A percentile compares a stretch with the other conserved stretches of the same genome.
These are phyloP conservation scores for Labeo rohita DNA, from an alignment of 2,113 vertebrate species.

Conservation along the genomic window DNA sequence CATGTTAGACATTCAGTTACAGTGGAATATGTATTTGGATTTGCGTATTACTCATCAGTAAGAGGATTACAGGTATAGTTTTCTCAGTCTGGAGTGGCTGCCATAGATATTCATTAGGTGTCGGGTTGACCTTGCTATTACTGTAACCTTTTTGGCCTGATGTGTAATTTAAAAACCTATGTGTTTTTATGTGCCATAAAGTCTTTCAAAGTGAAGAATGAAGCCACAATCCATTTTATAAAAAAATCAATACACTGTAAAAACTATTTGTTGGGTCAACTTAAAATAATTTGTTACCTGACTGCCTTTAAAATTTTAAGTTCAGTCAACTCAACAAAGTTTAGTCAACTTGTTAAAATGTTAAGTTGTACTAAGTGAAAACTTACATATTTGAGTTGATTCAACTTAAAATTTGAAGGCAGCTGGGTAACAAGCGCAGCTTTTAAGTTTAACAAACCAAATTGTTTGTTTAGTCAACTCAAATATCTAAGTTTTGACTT, in stretches of 20 bases:
- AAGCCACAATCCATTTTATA: neutral
- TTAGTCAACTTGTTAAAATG: too few relatives aligned
- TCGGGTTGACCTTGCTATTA: neutral
- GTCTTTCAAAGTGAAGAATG: neutral
- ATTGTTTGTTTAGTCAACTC: too few relatives aligned
- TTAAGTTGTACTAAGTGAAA: too few relatives aligned
- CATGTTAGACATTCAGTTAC: constrained; percentile 44
- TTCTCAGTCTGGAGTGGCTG: neutral
- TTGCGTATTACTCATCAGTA: constrained; percentile 38
- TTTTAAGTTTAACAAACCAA: too few relatives aligned
- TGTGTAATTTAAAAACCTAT: neutral
- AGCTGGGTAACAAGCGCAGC: too few relatives aligned
- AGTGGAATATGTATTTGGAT: constrained; percentile 56
- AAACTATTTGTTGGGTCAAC: too few relatives aligned
- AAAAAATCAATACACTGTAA: neutral
- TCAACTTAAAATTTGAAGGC: too few relatives aligned
- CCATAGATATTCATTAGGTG: neutral
- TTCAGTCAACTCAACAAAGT: too few relatives aligned
- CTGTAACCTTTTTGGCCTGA: neutral
- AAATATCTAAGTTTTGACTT: too few relatives aligned
- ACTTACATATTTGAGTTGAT: too few relatives aligned
- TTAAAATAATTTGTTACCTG: too few relatives aligned
- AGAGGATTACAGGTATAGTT: constrained; percentile 42
- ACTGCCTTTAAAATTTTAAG: too few relatives aligned
- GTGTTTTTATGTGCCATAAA: neutral